Evolutionary conservation across 2,113 vertebrate genomes (phyloP), one percentile per base, ranked within the genome.

Genomic region (Halichoerus grypus): DNA sequence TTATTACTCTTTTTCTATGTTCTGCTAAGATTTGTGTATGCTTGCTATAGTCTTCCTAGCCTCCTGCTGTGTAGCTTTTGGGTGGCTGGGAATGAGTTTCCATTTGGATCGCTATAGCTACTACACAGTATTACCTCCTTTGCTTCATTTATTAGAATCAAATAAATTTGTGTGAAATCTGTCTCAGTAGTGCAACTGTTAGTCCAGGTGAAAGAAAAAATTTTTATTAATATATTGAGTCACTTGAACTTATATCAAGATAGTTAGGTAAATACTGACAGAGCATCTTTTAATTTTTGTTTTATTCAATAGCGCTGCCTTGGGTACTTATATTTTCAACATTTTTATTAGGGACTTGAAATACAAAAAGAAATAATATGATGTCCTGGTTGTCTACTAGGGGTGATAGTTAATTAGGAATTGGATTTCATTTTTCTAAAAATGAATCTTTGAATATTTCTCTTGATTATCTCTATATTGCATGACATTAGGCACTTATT

Each of bases 361-460:
- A 53, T 59, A 42, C 31, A 51, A 82, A 88, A 36, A 74, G 51
- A 77, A 57, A 49, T 3, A 85, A 91, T 82, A 86, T 86, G 15
- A 74, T 24, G 6, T 96, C 67, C 24, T 76, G 6, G 1, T 93
- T 82, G 1, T 88, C 15, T 74, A 28, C 2, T 65, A 79, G 57
- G 19, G 3, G 4, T 8, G 36, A 90, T 84, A 21, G 7, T 61
- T 82, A 84, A 79, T 80, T 65, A 72, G 46, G 31, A 92, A 65
- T n/a, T 93, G 10, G 21, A 57, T 81, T 94, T 71, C 93, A 49
- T 42, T 94, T 97, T 95, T 61, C 33, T 88, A 57, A 87, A 74
- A 91, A 69, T 5, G 3, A 39, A 88, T 36, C 61, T 84, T 55
- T 94, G 33, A 33, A 39, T 82, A 91, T 3, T 72, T 86, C 4